Evolutionary conservation across 2,797 vertebrate species (phyloP), one percentile per base, ranked within the genome.

Genomic region (Sebastes flavidus): DNA sequence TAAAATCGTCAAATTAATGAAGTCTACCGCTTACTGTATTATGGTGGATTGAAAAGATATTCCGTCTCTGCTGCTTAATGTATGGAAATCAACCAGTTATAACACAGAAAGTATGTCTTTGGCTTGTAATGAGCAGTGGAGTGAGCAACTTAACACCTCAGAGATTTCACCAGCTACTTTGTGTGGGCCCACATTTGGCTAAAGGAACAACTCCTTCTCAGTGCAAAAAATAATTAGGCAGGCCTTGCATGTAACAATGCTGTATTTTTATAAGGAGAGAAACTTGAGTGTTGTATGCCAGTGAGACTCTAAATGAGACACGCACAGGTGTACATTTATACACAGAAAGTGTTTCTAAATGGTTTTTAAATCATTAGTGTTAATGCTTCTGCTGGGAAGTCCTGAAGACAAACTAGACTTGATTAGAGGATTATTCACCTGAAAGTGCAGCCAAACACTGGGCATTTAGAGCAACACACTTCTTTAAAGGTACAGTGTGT

Each of bases 151-250:
- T 27, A 68, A 76, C 55, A 78, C 73, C 61, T 81, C n/a, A 20
- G 81, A 81, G 24, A 76, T 76, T 69, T 61, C 54, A 71, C 2
- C 34, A 46, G 29, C 29, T 77, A 42, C 32, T 13, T 24, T 66
- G 76, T 63, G 32, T 69, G 69, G 24, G 69, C 65, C 5, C 52
- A 49, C 4, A 20, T 78, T 74, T 55, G 34, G 42, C 61, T 20
- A 25, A 52, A 34, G 55, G 36, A 83, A 80, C 32, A n/a, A 59
- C 75, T 72, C 55, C 29, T 58, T 72, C 32, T 59, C 8, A 52
- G 20, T 58, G 72, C 65, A 81, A 74, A 27, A 81, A 81, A 79
- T 81, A 88, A 91, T 91, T 85, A 84, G 74, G 34, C 18, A 79
- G 61, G 77, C 71, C 76, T 91, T 69, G 83, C 76, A 87, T 78